phyloP scores from a whole-genome alignment of 2,113 vertebrate genomes.

The Oophaga pumilio region DNA sequence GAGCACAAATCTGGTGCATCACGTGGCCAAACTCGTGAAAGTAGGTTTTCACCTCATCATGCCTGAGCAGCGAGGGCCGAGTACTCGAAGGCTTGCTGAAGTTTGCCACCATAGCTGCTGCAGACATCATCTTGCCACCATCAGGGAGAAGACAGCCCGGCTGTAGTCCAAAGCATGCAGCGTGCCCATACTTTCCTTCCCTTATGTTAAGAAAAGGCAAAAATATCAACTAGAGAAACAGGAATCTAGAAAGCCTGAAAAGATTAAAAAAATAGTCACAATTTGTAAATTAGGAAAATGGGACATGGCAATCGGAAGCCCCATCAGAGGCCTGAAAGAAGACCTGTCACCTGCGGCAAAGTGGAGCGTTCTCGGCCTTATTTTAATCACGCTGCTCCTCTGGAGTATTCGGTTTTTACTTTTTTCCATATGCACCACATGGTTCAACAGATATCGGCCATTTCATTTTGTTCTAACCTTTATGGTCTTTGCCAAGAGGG shows the following conservation, averaged over 20 bases:
- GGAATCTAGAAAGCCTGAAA: not conserved
- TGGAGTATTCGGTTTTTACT: no score
- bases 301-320: no score
- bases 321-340: no score
- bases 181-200: constrained; percentile 91
- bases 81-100: constrained; percentile 66
- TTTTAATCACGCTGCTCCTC: no score
- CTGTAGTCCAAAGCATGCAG: constrained; percentile 90
- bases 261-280: no score
- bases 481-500: no score
- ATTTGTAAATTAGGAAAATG: no score
- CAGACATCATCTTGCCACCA: constrained; percentile 81
- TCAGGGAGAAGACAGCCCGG: constrained; percentile 84
- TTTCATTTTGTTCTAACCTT: no score
- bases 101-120: constrained; percentile 82
- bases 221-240: not conserved
- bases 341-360: no score
- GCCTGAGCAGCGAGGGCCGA: constrained; percentile 71
- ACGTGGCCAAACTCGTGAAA: constrained; percentile 82
- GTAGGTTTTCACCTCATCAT: constrained; percentile 77
- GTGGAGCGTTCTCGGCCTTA: no score
- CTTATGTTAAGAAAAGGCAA: constrained; percentile 63
- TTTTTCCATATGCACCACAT: no score
- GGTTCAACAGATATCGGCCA: no score
- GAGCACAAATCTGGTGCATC: constrained; percentile 82